phyloP scores from a whole-genome alignment of 2,888 invertebrate genomes.

The Pilophorus perplexus region DNA sequence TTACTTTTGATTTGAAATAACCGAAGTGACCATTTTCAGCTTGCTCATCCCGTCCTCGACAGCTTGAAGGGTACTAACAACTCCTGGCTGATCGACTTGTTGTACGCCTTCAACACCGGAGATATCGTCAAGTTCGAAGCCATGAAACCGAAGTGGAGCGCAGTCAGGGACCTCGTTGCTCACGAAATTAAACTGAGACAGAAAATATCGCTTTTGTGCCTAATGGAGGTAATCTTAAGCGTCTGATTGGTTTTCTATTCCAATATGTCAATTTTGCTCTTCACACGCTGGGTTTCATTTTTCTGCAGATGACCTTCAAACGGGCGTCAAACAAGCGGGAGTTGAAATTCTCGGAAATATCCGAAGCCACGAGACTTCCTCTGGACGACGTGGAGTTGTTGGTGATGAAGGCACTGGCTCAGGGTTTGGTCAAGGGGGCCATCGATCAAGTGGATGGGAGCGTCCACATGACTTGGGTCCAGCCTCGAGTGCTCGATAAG shows the following conservation, averaged over 20 bases:
- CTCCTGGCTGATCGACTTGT: slow-evolving; percentile 82
- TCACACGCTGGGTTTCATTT: not conserved
- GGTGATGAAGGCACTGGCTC: slow-evolving; percentile 96
- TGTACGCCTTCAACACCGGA: slow-evolving; percentile 82
- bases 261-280: not conserved
- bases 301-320: slow-evolving; percentile 91
- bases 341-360: slow-evolving; percentile 86
- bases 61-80: slow-evolving; percentile 76
- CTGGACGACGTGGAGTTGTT: slow-evolving; percentile 86
- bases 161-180: slow-evolving; percentile 77
- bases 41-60: slow-evolving; percentile 91
- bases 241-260: not conserved
- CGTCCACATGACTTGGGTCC: slow-evolving; percentile 82
- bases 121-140: slow-evolving; percentile 73
- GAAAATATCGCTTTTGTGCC: slow-evolving; percentile 91
- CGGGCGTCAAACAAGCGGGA: slow-evolving; percentile 82
- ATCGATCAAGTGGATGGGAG: slow-evolving; percentile 85
- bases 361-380: slow-evolving; percentile 78
- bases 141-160: slow-evolving; percentile 71
- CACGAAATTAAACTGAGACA: slow-evolving; percentile 79
- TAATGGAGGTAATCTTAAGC: slow-evolving; percentile 85
- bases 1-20: too few relatives aligned
- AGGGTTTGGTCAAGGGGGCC: slow-evolving; percentile 88
- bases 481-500: slow-evolving; percentile 73
- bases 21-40: slow-evolving; percentile 57